Evolutionary conservation across 2,113 vertebrate genomes (phyloP).

Genomic region (Amphiprion ocellaris): DNA sequence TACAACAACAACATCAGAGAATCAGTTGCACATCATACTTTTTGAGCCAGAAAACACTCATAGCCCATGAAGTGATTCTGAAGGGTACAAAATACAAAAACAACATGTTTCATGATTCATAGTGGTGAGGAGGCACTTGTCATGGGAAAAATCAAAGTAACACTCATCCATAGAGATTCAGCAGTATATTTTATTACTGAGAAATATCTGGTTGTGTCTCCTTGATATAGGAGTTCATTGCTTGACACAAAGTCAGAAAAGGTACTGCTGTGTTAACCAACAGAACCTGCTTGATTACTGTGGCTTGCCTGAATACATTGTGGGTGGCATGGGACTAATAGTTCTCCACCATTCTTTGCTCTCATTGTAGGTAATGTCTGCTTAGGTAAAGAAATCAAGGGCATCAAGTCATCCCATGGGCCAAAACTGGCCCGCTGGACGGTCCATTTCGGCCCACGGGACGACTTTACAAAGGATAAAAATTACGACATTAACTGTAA

Average conservation of each 20-base stretch:
- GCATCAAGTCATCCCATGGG: too few species aligned
- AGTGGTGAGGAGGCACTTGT: neutral
- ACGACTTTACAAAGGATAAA: too few species aligned
- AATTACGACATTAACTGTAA: too few species aligned
- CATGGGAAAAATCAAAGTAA: neutral
- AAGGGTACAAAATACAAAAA: neutral
- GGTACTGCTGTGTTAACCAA: neutral
- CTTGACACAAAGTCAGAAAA: neutral
- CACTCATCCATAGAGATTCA: neutral
- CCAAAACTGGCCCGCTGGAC: too few species aligned
- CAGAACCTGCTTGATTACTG: neutral
- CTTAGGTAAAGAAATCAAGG: neutral
- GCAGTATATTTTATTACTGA: neutral
- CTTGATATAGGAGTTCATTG: neutral
- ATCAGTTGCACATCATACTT: neutral
- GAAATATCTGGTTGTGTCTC: neutral
- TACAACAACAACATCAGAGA: conserved; percentile 1
- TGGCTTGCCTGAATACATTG: neutral
- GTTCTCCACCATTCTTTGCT: neutral
- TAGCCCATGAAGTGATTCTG: neutral
- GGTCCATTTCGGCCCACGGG: too few species aligned
- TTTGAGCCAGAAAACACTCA: neutral
- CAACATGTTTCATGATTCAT: neutral
- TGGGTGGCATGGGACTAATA: neutral
- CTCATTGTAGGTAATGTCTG: neutral